Evolutionary conservation across 2,113 vertebrate genomes (phyloP), one percentile per base, ranked within the genome.

Genomic region (Setophaga coronata): DNA sequence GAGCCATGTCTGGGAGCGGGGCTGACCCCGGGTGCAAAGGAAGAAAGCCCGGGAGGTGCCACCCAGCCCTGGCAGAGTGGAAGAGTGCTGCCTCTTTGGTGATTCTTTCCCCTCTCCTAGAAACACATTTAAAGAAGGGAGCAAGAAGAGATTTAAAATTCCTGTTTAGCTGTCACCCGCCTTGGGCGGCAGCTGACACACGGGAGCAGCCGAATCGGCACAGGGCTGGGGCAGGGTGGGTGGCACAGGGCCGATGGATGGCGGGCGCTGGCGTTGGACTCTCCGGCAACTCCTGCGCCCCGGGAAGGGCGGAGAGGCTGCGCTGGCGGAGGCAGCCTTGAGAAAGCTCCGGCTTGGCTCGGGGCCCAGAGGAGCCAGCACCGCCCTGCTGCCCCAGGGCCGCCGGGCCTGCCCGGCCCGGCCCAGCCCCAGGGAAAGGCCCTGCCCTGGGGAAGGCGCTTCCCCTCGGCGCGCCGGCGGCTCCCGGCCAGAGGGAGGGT

Each of bases 181-280:
- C 53, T 26, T 21, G 34, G 71, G 47, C 13, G 1, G 36, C 2
- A 0, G 16, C 34, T 1, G 11, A 3, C 26, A 16, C 1, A 0
- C 0, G 38, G 47, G 14, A 45, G 42, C 29, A 20, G 56, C 4
- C 0, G 3, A 36, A 51, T 29, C 9, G 18, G 43, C 3, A 0
- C 7, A 3, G 87, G 4, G 6, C 5, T 45, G 3, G 8, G 53
- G 34, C 61, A 72, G 72, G 38, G 38, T 23, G 57, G 62, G 33
- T 8, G 36, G 38, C 28, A 8, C 0, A 0, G 25, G 26, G 53
- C 5, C 56, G 7, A 20, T 7, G 45, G 36, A 20, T 5, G 69
- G 33, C 4, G 2, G 74, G 12, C 9, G n/a, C 67, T 1, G 5
- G 25, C 4, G 2, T 9, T 9, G 2, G 1, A 6, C 40, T 40